phyloP scores from a whole-genome alignment of 2,113 vertebrate genomes.

The Lasiurus borealis region DNA sequence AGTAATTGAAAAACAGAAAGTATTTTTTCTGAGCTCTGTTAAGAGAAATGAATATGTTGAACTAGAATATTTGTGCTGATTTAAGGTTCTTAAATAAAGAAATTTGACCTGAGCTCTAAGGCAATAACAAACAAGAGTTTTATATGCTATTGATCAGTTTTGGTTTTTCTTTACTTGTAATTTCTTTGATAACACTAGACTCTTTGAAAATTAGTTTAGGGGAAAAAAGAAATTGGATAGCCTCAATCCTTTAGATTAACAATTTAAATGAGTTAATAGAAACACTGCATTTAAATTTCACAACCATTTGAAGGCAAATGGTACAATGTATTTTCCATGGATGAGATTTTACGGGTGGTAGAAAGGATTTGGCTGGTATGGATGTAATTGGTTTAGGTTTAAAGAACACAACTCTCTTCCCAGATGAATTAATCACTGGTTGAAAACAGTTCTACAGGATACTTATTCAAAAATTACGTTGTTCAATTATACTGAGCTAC shows the following conservation, averaged over 20 bases:
- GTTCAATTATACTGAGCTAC: slow-evolving; percentile 56
- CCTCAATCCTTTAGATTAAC: neutral
- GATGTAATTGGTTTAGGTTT: slow-evolving; percentile 62
- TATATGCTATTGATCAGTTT: neutral
- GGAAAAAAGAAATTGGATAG: neutral
- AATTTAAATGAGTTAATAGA: slow-evolving; percentile 20
- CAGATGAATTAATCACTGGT: slow-evolving; percentile 58
- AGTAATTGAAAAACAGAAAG: neutral
- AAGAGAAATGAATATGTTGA: neutral
- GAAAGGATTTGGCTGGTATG: slow-evolving; percentile 39
- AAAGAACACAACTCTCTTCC: slow-evolving; percentile 42
- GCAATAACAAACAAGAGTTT: neutral
- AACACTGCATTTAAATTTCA: neutral
- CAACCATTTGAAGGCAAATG: neutral
- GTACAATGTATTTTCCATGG: slow-evolving; percentile 6
- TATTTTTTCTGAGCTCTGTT: neutral
- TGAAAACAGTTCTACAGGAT: slow-evolving; percentile 9
- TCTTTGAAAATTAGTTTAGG: slow-evolving; percentile 1
- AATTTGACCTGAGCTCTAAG: neutral
- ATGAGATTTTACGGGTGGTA: neutral
- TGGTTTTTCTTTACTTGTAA: neutral
- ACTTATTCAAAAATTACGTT: neutral
- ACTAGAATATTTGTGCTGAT: neutral
- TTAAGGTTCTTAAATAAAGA: neutral
- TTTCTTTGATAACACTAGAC: slow-evolving; percentile 30